Percentiles rank a stretch among this genome's conserved stretches.
phyloP scores from a whole-genome alignment of 2,797 vertebrate species.

The Gallinago solitaria region DNA sequence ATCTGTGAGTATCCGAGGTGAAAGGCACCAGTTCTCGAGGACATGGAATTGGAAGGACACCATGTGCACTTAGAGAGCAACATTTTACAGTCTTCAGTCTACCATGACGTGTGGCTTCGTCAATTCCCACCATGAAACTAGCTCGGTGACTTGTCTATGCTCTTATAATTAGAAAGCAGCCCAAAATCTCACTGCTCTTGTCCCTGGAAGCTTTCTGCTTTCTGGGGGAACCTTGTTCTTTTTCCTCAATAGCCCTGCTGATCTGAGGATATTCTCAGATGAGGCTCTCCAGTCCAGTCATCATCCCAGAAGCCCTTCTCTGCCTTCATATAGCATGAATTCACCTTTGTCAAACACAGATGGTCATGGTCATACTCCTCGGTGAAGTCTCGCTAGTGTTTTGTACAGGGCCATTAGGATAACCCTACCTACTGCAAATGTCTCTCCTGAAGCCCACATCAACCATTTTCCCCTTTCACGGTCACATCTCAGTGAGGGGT shows the following conservation, averaged over 20 bases:
- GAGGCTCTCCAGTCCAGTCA: fast-evolving
- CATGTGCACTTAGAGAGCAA: not conserved
- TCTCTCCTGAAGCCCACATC: not conserved
- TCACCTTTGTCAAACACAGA: not conserved
- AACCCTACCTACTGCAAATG: not conserved
- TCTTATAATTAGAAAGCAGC: not conserved
- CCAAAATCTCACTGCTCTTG: not conserved
- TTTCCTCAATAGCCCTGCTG: not conserved
- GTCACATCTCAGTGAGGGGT: not conserved
- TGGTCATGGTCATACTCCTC: not conserved
- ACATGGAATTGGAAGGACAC: not conserved
- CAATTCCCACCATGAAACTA: not conserved
- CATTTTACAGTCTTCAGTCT: not conserved
- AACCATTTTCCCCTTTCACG: not conserved
- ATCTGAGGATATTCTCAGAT: not conserved
- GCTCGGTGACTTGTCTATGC: not conserved
- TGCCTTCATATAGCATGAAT: not conserved
- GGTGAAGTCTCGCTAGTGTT: not conserved
- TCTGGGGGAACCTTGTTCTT: not conserved
- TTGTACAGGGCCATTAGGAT: not conserved
- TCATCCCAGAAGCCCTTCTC: not conserved
- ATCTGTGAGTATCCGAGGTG: not conserved
- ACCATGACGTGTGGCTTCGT: not conserved
- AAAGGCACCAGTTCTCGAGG: not conserved
- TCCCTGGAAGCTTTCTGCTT: not conserved